A percentile compares a stretch with the other conserved stretches of the same genome.
Evolutionary conservation across 2,113 vertebrate genomes (phyloP).

Genomic region (Rhizomys pruinosus): DNA sequence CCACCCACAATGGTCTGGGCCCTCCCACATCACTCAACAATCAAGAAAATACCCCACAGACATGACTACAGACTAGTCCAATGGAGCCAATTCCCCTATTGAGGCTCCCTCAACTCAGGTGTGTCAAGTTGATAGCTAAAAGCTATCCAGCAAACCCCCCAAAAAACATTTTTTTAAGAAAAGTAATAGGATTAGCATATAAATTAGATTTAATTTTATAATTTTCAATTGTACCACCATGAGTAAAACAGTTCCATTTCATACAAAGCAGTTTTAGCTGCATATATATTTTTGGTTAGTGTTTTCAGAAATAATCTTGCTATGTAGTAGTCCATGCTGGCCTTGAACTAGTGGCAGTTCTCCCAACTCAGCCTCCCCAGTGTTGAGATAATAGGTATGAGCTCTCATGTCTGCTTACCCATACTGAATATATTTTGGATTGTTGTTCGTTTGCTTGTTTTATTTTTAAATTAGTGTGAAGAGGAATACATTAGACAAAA

Average conservation of each 20-base stretch:
- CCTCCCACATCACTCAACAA: too few species aligned
- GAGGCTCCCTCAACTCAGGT: too few species aligned
- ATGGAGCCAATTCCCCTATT: too few species aligned
- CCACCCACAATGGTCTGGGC: too few species aligned
- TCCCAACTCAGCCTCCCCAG: not conserved
- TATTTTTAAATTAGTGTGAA: not conserved
- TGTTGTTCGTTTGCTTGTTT: not conserved
- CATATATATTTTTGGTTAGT: not conserved
- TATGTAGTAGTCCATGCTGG: not conserved
- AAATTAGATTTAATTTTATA: slow-evolving; percentile 44
- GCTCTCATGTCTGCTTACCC: not conserved
- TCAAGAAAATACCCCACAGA: too few species aligned
- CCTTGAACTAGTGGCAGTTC: not conserved
- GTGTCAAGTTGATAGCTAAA: too few species aligned
- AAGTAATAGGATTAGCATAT: slow-evolving; percentile 27
- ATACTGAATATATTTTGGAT: not conserved
- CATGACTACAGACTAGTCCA: too few species aligned
- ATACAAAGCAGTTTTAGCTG: not conserved
- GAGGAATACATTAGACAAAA: slow-evolving; percentile 12
- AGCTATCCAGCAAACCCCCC: too few species aligned
- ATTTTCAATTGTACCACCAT: slow-evolving; percentile 36
- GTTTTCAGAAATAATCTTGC: not conserved
- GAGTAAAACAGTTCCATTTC: not conserved
- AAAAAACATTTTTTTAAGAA: too few species aligned
- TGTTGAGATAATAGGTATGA: not conserved